Evolutionary conservation across 1,140 invertebrate species (phyloP), one percentile per base, ranked within the genome.

Genomic region (Oedothorax gibbosus): DNA sequence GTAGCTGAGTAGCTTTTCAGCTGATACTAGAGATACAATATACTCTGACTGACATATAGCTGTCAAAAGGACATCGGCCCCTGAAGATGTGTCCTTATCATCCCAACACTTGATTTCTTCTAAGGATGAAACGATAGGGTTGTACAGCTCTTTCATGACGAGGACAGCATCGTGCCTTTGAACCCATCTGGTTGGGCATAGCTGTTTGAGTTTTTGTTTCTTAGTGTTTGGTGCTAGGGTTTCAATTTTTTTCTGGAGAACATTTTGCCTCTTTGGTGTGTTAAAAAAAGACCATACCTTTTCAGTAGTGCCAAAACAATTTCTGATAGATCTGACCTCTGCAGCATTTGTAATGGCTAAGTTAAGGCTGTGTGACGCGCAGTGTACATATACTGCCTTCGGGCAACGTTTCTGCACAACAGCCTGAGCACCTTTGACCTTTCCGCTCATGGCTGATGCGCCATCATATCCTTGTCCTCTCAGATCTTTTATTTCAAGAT

Each of bases 401-500:
- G 72, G 72, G 15, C 15, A 12, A 50, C 53, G 14, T 75, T 75
- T 51, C 51, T 14, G 18, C 15, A 75, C 49, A 18, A 12, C 14
- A 15, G 72, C 35, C 21, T 75, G 72, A 50, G 53, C 35, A 15
- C 72, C 35, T 35, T 35, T 75, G n/a, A 50, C 1, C 8, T 51
- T 54, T 75, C 72, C 72, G 49, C 49, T 53, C 35, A 75, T 75
- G 14, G 35, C 53, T 15, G 35, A 51, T 50, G 72, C 72, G 14
- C 72, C 72, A 75, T 75, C 72, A 56, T 75, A 75, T 15, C 72
- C 35, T 56, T 75, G 72, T 15, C 72, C 72, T 51, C 21, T 75
- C 3, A 75, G 57, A 62, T n/a, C 12, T 21, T 20, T 69, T 2
- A 21, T 20, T n/a, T 69, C 35, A 18, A 69, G 11, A 12, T 21